A percentile compares a stretch with the other conserved stretches of the same genome.
Evolutionary conservation across 35 echinoderm and acorn worm genomes (phyloP).

Genomic region (Ophiothrix spiculata): DNA sequence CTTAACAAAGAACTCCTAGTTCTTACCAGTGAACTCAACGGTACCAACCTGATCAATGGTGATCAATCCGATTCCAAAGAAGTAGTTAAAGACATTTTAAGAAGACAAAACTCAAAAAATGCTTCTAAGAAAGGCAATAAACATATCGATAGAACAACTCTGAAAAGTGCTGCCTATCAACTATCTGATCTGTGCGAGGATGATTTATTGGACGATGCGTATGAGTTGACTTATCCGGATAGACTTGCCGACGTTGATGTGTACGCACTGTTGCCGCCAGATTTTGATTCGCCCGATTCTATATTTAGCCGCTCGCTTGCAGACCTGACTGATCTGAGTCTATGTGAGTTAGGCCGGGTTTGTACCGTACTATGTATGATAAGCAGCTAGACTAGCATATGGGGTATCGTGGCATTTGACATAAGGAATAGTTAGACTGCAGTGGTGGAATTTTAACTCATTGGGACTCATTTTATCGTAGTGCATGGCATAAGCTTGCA

Average conservation of each 20-base stretch:
- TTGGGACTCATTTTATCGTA: not conserved
- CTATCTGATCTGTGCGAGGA: slow-evolving; percentile 43
- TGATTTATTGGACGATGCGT: slow-evolving; percentile 54
- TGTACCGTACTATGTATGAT: too few relatives aligned
- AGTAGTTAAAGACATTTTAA: slow-evolving; percentile 19
- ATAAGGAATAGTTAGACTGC: not conserved
- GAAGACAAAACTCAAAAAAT: slow-evolving; percentile 34
- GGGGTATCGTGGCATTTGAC: not conserved
- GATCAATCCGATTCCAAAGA: slow-evolving; percentile 50
- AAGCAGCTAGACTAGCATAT: not conserved
- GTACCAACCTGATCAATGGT: slow-evolving; percentile 11
- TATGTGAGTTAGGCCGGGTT: slow-evolving; percentile 65
- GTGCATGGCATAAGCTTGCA: slow-evolving; percentile 4
- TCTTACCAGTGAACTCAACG: slow-evolving; percentile 52
- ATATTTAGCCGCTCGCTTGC: slow-evolving; percentile 79
- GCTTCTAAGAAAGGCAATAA: slow-evolving; percentile 20
- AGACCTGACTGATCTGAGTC: slow-evolving; percentile 81
- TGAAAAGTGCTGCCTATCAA: slow-evolving; percentile 8
- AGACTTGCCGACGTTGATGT: slow-evolving; percentile 81
- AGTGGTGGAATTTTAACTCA: not conserved
- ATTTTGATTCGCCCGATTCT: slow-evolving; percentile 88
- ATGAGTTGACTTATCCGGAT: slow-evolving; percentile 71
- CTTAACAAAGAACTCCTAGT: slow-evolving; percentile 65
- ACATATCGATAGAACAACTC: not conserved
- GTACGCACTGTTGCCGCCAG: slow-evolving; percentile 77